phyloP scores from a whole-genome alignment of 2,888 invertebrate genomes.

The Lycocerus yunnanus region DNA sequence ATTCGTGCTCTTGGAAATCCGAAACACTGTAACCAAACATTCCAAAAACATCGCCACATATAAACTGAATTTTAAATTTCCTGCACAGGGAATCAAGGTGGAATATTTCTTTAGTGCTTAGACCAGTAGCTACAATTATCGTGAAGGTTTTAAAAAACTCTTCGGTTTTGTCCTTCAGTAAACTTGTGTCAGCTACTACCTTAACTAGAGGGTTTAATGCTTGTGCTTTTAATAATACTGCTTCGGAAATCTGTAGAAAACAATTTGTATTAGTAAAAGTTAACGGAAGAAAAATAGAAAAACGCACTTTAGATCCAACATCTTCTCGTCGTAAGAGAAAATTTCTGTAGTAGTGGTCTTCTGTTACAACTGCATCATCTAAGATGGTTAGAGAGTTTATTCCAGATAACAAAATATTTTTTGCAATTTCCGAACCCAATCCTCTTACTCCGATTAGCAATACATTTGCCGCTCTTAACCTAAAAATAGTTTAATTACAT shows the following conservation, averaged over 20 bases:
- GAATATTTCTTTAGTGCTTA: conserved; percentile 71
- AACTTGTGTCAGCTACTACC: conserved; percentile 69
- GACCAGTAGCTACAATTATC: conserved; percentile 81
- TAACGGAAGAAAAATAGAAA: not conserved
- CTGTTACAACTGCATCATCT: conserved; percentile 74
- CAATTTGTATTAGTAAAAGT: not conserved
- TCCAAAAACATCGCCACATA: conserved; percentile 92
- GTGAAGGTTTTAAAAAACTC: conserved; percentile 78
- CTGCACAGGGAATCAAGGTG: conserved; percentile 79
- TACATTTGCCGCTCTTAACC: conserved; percentile 80
- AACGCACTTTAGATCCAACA: conserved; percentile 75
- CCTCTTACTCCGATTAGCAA: conserved; percentile 88
- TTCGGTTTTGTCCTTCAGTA: conserved; percentile 68
- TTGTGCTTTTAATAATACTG: conserved; percentile 76
- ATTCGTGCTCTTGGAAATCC: conserved; percentile 84
- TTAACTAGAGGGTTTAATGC: conserved; percentile 93
- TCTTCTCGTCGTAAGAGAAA: conserved; percentile 77
- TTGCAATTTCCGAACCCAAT: conserved; percentile 93
- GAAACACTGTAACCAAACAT: conserved; percentile 90
- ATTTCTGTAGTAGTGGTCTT: conserved; percentile 79
- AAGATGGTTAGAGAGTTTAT: conserved; percentile 86
- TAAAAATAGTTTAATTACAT: conserved; percentile 28
- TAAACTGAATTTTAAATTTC: conserved; percentile 77
- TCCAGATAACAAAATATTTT: conserved; percentile 93
- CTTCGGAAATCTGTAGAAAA: conserved; percentile 75